A percentile compares a stretch with the other conserved stretches of the same genome.
Evolutionary conservation across 2,888 invertebrate genomes (phyloP).

Genomic region (Yponomeuta plumbellus): DNA sequence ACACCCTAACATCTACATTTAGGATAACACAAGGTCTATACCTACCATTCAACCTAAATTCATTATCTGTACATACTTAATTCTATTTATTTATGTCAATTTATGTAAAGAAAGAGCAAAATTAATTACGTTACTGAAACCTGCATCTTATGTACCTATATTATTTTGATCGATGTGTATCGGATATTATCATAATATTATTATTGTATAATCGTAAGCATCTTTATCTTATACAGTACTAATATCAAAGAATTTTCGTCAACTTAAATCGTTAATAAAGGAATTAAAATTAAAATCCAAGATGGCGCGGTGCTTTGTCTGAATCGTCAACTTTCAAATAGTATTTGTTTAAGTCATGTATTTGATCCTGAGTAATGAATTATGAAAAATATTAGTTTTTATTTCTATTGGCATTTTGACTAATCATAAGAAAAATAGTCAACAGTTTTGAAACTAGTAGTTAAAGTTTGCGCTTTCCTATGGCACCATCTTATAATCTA

Average conservation of each 20-base stretch:
- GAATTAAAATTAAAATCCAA: constrained; percentile 21
- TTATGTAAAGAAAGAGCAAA: background rate
- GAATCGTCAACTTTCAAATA: background rate
- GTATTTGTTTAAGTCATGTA: background rate
- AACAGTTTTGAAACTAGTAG: background rate
- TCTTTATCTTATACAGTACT: background rate
- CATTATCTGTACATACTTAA: constrained; percentile 13
- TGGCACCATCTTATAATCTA: constrained; percentile 68
- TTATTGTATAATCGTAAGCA: background rate
- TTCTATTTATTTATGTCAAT: background rate
- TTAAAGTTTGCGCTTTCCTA: constrained; percentile 33
- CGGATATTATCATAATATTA: background rate
- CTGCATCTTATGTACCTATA: background rate
- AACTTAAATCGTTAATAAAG: constrained; percentile 1
- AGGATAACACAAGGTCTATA: background rate
- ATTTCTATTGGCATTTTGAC: too few relatives aligned
- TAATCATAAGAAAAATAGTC: background rate
- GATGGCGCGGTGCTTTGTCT: constrained; percentile 26
- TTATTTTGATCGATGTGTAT: background rate
- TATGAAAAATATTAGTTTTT: too few relatives aligned
- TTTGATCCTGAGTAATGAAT: background rate
- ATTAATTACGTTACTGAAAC: background rate
- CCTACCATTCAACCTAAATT: background rate
- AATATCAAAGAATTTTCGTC: background rate
- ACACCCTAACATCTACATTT: constrained; percentile 12